Evolutionary conservation across 2,113 vertebrate genomes (phyloP).

Genomic region (Colaptes auratus): DNA sequence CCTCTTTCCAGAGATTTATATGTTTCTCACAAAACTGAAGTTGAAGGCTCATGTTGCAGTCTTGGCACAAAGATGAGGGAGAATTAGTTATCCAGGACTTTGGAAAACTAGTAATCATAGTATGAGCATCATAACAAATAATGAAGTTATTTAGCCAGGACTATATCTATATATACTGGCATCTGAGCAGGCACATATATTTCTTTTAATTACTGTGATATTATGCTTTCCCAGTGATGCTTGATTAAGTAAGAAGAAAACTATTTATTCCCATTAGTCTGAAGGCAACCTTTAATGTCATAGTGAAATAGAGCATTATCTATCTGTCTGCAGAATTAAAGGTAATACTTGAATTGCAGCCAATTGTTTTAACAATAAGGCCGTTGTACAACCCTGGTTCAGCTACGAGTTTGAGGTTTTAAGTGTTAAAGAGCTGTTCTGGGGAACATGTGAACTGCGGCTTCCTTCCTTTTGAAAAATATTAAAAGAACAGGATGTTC

Average conservation of each 20-base stretch:
- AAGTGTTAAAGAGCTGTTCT: background rate
- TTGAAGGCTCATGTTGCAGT: background rate
- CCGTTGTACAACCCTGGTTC: background rate
- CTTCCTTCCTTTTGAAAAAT: slow-evolving; percentile 27
- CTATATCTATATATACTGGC: background rate
- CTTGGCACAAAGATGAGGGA: background rate
- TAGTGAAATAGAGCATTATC: background rate
- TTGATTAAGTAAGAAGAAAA: background rate
- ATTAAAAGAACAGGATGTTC: slow-evolving; percentile 17
- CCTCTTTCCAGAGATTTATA: background rate
- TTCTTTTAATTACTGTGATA: background rate
- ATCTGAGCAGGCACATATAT: background rate
- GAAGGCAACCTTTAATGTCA: background rate
- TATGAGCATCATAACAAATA: background rate
- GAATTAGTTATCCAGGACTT: background rate
- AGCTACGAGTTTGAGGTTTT: background rate
- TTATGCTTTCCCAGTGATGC: background rate
- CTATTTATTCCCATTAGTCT: background rate
- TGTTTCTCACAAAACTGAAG: background rate
- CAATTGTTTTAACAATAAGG: background rate
- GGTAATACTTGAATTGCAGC: background rate
- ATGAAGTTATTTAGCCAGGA: background rate
- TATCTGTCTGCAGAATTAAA: background rate
- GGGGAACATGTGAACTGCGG: background rate
- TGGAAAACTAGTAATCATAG: background rate